Evolutionary conservation across 1,140 invertebrate genomes (phyloP).

Genomic region (Manduca sexta): DNA sequence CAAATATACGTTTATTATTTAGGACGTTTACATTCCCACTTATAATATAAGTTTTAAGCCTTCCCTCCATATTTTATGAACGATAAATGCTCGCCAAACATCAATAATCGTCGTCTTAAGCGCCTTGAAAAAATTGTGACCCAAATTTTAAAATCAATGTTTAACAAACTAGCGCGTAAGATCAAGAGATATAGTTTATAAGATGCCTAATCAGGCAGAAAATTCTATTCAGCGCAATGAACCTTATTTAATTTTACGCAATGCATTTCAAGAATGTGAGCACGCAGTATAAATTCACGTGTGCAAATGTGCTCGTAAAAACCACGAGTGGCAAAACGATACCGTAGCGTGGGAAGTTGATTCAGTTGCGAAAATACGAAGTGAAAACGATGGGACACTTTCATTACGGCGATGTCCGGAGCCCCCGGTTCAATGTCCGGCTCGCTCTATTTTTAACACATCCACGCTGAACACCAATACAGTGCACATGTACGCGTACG

Average conservation of each 20-base stretch:
- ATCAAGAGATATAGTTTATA: neutral
- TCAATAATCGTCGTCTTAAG: no score
- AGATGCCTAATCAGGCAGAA: neutral
- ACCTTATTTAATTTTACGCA: neutral
- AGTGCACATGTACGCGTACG: conserved; percentile 33
- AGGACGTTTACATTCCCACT: no score
- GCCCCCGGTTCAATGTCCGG: conserved; percentile 58
- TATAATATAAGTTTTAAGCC: no score
- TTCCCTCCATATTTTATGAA: no score
- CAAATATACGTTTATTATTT: no score
- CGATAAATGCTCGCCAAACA: no score
- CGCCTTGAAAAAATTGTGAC: neutral
- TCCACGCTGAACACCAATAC: conserved; percentile 20
- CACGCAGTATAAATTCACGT: neutral
- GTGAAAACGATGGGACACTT: conserved; percentile 45
- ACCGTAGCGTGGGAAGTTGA: conserved; percentile 17
- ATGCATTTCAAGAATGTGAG: neutral
- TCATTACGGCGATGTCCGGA: conserved; percentile 54
- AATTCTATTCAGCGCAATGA: neutral
- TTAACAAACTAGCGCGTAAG: neutral
- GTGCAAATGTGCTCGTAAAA: neutral
- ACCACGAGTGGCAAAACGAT: conserved; percentile 3
- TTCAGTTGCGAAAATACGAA: conserved; percentile 30
- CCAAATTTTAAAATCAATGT: conserved; percentile 2
- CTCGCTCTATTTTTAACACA: conserved; percentile 54